Evolutionary conservation across 2,113 vertebrate genomes (phyloP).

Genomic region (Tragulus kanchil): DNA sequence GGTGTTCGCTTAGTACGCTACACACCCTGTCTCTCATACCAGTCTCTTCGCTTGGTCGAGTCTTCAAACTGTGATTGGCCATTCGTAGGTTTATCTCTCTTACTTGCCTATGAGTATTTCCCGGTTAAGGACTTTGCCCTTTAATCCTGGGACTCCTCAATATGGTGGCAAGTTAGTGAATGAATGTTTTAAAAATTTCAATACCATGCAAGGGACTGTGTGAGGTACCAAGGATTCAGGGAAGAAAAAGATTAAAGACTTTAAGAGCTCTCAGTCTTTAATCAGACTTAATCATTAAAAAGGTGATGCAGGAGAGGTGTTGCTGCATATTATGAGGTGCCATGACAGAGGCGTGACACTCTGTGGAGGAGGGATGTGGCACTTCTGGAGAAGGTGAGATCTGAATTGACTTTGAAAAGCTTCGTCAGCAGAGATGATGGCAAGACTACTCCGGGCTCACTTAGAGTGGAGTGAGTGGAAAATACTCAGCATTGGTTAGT

Average conservation of each 20-base stretch:
- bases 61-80: background rate
- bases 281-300: background rate
- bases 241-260: background rate
- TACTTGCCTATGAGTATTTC: background rate
- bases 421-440: background rate
- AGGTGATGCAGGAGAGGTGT: background rate
- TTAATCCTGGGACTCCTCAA: background rate
- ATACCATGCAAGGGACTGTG: background rate
- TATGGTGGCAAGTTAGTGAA: background rate
- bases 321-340: background rate
- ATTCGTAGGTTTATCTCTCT: background rate
- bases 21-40: background rate
- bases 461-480: background rate
- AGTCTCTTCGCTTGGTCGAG: background rate
- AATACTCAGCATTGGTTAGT: background rate
- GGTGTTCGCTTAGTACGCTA: background rate
- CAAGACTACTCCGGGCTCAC: background rate
- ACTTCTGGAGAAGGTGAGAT: background rate
- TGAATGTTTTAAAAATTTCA: background rate
- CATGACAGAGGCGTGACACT: fast-evolving
- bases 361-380: background rate
- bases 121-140: background rate
- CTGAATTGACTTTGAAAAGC: constrained; percentile 44
- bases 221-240: background rate
- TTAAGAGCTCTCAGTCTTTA: constrained; percentile 33